These are phyloP conservation scores for Diloba caeruleocephala DNA, from an alignment of 2,888 invertebrate species.

Conservation along the genomic window DNA sequence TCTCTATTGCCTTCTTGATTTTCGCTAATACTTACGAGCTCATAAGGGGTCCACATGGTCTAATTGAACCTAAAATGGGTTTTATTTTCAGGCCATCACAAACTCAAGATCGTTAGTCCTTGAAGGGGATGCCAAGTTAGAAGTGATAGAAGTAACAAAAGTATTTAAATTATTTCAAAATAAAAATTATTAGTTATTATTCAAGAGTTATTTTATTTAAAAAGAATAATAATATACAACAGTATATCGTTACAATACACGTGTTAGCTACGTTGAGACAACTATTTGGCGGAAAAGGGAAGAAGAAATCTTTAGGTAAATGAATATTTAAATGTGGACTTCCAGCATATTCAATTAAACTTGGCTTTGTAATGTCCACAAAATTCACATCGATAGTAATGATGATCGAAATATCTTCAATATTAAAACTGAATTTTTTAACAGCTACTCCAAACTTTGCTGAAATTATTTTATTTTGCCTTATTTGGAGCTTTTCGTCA, in stretches of 20 bases:
- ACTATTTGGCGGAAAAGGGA: slow-evolving; percentile 89
- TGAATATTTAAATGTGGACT: slow-evolving; percentile 91
- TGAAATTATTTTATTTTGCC: slow-evolving; percentile 68
- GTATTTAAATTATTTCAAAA: slow-evolving; percentile 87
- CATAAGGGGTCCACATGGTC: slow-evolving; percentile 34
- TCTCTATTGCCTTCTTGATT: slow-evolving; percentile 47
- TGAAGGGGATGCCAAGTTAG: slow-evolving; percentile 82
- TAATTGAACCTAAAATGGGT: slow-evolving; percentile 65
- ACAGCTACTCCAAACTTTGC: slow-evolving; percentile 57
- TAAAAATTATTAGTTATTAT: slow-evolving; percentile 85
- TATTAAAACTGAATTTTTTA: slow-evolving; percentile 67
- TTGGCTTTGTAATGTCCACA: slow-evolving; percentile 73
- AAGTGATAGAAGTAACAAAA: slow-evolving; percentile 85
- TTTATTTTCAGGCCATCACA: slow-evolving; percentile 83
- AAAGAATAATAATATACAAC: slow-evolving; percentile 48
- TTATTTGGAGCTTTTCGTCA: slow-evolving; percentile 53
- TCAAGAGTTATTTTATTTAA: slow-evolving; percentile 81
- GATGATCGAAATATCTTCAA: slow-evolving; percentile 67
- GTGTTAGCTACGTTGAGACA: slow-evolving; percentile 35
- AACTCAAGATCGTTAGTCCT: slow-evolving; percentile 74
- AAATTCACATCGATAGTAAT: slow-evolving; percentile 77
- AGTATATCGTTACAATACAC: slow-evolving; percentile 49
- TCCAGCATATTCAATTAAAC: slow-evolving; percentile 80
- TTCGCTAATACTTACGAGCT: slow-evolving; percentile 37
- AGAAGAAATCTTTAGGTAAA: slow-evolving; percentile 93